Evolutionary conservation across 2,888 invertebrate species (phyloP).

Genomic region (Zygothrica quintamaculata): DNA sequence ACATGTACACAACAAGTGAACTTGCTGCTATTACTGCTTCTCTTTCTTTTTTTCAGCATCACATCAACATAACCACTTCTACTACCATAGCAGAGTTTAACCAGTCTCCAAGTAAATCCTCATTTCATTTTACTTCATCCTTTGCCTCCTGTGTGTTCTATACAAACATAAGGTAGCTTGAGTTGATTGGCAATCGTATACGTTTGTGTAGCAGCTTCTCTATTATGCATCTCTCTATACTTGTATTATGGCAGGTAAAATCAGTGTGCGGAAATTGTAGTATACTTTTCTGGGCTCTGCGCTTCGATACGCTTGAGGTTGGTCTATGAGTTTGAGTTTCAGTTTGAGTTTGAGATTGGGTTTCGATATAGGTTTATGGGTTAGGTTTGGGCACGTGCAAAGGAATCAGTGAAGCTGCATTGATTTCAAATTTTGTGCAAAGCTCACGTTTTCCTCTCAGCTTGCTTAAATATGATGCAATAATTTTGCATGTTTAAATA

Average conservation of each 20-base stretch:
- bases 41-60: not conserved
- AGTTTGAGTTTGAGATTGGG: no score
- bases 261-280: slow-evolving; percentile 17
- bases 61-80: not conserved
- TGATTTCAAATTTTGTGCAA: slow-evolving; percentile 2
- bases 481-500: slow-evolving; percentile 49
- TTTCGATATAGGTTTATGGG: no score
- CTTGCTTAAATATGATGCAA: slow-evolving; percentile 28
- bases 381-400: slow-evolving; percentile 30
- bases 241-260: not conserved
- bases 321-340: no score
- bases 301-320: slow-evolving; percentile 11
- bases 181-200: slow-evolving; percentile 45
- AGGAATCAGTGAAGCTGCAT: slow-evolving; percentile 8
- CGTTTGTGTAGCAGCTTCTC: slow-evolving; percentile 26
- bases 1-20: slow-evolving; percentile 29
- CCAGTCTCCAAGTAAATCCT: not conserved
- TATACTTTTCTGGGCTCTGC: slow-evolving; percentile 36
- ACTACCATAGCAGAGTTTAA: no score
- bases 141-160: not conserved
- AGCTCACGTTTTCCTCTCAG: slow-evolving; percentile 14
- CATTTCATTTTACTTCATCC: not conserved
- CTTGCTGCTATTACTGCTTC: slow-evolving; percentile 3
- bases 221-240: slow-evolving; percentile 15
- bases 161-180: slow-evolving; percentile 30